Evolutionary conservation across 2,113 vertebrate species (phyloP), one percentile per base, ranked within the genome.

Genomic region (Sander lucioperca): DNA sequence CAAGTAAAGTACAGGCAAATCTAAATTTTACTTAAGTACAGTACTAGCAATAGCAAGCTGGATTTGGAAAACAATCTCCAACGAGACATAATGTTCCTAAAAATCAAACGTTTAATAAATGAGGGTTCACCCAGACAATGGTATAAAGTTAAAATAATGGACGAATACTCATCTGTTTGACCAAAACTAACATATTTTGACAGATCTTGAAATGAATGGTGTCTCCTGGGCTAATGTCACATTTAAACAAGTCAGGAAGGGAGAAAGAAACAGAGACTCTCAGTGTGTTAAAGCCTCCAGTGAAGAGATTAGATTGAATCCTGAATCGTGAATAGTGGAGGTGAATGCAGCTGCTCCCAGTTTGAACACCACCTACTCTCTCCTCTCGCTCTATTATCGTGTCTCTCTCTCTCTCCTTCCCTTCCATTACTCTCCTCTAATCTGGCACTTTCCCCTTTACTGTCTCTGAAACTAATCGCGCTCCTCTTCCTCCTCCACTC

Each of bases 311-410:
- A 66, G 62, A 75, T 1, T 47, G 23, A 72, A 67, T 12, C 11
- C 27, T 74, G 81, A 58, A 67, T 12, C 11, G n/a, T 74, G 81
- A 58, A 57, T 0, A 1, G 51, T 62, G 63, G 56, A 77, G 80
- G n/a, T 68, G 50, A 57, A 80, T 21, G 18, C 80, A 86, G 83
- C 80, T 82, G 85, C 69, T 86, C 50, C 33, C 23, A 56, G 50
- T 59, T 85, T 63, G 43, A 61, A 81, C 67, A 73, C 77, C 89
- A 65, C 86, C 83, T 80, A 68, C 84, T 86, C 86, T 21, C 69
- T 73, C 77, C 66, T 45, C 1, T 36, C 75, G 54, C 12, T 33
- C 54, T 56, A 33, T 74, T 23, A 0, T 43, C 72, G 39, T 63
- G 7, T 30, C 53, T 50, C 48, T 51, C 48, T 51, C 48, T 51